Conservation (phyloP, 2,113 vertebrate species). For the Nothobranchius kuhntae region DNA sequence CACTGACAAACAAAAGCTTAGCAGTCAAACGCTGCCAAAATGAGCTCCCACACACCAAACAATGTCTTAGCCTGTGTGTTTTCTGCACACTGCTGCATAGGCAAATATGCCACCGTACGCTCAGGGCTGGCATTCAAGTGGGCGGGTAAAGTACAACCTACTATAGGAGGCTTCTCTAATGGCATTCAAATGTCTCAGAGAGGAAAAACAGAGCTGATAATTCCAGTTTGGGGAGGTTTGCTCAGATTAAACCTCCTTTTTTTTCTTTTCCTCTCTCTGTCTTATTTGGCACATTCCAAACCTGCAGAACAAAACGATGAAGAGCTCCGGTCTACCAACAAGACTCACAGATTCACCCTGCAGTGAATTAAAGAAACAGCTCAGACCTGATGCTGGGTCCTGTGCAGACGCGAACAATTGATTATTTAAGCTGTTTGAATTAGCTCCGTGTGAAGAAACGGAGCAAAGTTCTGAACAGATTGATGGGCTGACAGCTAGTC, state of each 20-base stretch:
- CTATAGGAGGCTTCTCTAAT: conserved; percentile 60
- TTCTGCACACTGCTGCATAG: conserved; percentile 47
- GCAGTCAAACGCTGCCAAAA: conserved; percentile 67
- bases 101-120: conserved; percentile 44
- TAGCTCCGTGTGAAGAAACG: not conserved
- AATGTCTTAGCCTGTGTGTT: conserved; percentile 62
- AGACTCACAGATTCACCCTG: conserved; percentile 16
- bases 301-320: conserved; percentile 31
- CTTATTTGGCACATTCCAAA: conserved; percentile 14
- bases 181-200: conserved; percentile 60
- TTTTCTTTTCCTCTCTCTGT: not conserved
- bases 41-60: conserved; percentile 71
- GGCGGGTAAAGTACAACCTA: conserved; percentile 59
- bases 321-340: conserved; percentile 5
- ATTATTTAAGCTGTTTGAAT: not conserved
- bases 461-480: not conserved
- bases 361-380: not conserved
- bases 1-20: conserved; percentile 63
- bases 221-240: conserved; percentile 45
- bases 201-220: conserved; percentile 53
- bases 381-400: not conserved
- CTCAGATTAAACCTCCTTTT: conserved; percentile 41
- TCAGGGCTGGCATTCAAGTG: conserved; percentile 50
- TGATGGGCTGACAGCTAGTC: not conserved
- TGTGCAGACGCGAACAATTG: not conserved